Conservation (phyloP, 2,113 vertebrate genomes). For the Lamprotornis superbus region DNA sequence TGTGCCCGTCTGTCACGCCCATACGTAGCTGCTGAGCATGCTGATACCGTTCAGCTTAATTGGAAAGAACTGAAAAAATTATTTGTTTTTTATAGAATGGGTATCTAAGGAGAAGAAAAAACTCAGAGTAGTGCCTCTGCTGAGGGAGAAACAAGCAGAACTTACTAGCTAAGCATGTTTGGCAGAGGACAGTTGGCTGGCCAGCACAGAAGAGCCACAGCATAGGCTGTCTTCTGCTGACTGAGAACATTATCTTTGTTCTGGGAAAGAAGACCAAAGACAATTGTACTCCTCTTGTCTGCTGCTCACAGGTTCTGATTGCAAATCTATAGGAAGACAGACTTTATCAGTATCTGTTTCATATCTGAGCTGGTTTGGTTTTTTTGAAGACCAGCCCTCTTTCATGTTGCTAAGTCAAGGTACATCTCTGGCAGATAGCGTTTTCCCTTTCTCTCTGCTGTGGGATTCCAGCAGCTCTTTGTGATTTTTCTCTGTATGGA, state of each 20-base stretch:
- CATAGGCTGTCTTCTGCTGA: conserved; percentile 6
- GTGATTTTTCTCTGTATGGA: neutral
- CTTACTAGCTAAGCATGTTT: neutral
- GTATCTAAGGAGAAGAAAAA: neutral
- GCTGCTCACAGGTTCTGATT: neutral
- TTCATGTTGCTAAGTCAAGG: neutral
- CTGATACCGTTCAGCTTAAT: neutral
- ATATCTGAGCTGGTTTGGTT: neutral
- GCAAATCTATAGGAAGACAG: neutral
- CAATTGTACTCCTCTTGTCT: neutral
- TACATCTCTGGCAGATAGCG: neutral
- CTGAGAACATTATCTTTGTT: neutral
- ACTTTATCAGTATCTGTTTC: neutral
- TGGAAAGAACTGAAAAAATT: neutral
- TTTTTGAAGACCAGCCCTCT: neutral
- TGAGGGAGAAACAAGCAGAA: conserved; percentile 20
- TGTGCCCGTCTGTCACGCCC: neutral
- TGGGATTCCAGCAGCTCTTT: neutral
- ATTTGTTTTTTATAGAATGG: neutral
- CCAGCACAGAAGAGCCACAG: neutral
- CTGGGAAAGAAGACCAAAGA: neutral
- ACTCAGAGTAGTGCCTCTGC: neutral
- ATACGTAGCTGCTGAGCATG: neutral
- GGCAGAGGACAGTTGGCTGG: neutral
- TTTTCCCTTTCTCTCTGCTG: neutral